Evolutionary conservation across 2,113 vertebrate genomes (phyloP).

Genomic region (Thermophis baileyi): DNA sequence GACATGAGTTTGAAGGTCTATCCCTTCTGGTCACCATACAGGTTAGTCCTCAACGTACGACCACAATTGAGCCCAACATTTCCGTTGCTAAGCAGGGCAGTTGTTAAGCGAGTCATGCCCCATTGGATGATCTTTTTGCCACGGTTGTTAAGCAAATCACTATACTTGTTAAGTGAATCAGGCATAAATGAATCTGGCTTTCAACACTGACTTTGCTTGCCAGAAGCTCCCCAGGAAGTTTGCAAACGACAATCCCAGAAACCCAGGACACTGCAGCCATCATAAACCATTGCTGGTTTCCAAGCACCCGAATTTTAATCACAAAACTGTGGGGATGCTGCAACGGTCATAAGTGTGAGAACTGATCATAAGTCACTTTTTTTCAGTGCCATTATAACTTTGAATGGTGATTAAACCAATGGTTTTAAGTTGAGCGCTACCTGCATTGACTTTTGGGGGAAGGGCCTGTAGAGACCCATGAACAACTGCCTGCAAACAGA

Average conservation of each 20-base stretch:
- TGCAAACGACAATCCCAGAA: neutral
- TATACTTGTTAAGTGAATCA: neutral
- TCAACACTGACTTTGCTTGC: neutral
- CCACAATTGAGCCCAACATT: neutral
- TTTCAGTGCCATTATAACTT: too few relatives aligned
- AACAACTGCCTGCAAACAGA: neutral
- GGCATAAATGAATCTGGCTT: neutral
- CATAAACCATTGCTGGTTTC: too few relatives aligned
- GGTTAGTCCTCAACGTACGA: neutral
- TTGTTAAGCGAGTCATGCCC: neutral
- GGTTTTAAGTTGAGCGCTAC: too few relatives aligned
- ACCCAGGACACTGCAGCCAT: neutral
- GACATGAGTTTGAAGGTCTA: neutral
- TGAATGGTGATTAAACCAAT: too few relatives aligned
- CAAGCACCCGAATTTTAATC: too few relatives aligned
- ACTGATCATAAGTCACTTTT: too few relatives aligned
- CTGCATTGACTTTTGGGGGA: neutral
- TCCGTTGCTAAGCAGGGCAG: neutral
- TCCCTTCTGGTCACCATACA: neutral
- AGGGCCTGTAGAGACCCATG: neutral
- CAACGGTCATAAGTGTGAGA: too few relatives aligned
- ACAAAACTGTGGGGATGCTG: too few relatives aligned
- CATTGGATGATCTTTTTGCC: neutral
- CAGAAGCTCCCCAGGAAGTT: neutral
- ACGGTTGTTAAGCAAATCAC: neutral